phyloP scores from a whole-genome alignment of 2,888 invertebrate species.

The Urechis unicinctus region DNA sequence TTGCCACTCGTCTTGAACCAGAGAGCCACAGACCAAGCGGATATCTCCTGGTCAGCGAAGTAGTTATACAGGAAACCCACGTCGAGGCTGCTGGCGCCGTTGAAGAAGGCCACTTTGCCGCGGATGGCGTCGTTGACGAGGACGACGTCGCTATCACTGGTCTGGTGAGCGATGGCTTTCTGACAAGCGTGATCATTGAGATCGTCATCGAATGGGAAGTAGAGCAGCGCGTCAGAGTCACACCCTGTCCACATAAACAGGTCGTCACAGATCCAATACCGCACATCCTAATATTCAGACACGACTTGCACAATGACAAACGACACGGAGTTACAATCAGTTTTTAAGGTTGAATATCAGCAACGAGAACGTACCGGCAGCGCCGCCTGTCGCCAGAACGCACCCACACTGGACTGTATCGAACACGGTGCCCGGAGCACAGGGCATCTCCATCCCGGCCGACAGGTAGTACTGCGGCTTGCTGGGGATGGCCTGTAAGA shows the following conservation, averaged over 20 bases:
- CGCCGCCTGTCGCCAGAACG: too few species aligned
- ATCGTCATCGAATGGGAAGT: neutral
- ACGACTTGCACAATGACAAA: too few species aligned
- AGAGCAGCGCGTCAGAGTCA: neutral
- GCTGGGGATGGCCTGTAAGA: neutral
- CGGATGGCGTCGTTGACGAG: neutral
- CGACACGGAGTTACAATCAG: too few species aligned
- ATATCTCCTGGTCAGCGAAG: neutral
- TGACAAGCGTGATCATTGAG: neutral
- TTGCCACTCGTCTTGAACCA: constrained; percentile 7
- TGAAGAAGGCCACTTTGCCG: neutral
- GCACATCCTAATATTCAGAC: too few species aligned
- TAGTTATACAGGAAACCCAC: neutral
- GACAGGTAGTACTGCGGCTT: neutral
- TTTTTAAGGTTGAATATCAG: too few species aligned
- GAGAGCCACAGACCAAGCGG: constrained; percentile 1
- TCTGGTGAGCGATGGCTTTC: neutral
- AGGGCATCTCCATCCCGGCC: neutral
- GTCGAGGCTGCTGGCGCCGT: neutral
- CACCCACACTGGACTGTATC: neutral
- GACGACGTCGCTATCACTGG: neutral
- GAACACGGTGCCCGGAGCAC: neutral
- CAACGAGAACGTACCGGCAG: too few species aligned
- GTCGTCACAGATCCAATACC: too few species aligned
- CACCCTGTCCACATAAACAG: too few species aligned